These are phyloP conservation scores for Nothoprocta perdicaria DNA, from an alignment of 2,113 vertebrate genomes.

Conservation along the genomic window DNA sequence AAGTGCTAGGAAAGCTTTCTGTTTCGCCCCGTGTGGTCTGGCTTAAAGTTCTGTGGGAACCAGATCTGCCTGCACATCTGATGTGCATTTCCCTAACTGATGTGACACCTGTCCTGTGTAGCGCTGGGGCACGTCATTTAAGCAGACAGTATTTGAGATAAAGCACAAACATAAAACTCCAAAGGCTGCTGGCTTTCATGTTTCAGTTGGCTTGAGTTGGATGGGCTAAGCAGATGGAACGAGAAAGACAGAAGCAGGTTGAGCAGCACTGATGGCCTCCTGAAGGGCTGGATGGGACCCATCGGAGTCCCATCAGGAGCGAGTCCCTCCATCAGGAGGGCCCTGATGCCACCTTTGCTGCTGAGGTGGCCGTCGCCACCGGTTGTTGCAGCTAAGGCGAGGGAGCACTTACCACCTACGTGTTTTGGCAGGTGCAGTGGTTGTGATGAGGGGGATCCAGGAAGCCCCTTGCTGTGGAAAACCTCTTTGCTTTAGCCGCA, in stretches of 20 bases:
- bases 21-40: neutral
- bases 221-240: neutral
- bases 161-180: neutral
- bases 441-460: neutral
- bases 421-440: neutral
- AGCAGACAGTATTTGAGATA: neutral
- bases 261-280: neutral
- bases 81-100: conserved; percentile 26
- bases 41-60: neutral
- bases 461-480: neutral
- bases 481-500: neutral
- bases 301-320: neutral
- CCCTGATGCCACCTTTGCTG: neutral
- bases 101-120: conserved; percentile 29
- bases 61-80: conserved; percentile 18
- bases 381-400: neutral
- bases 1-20: neutral
- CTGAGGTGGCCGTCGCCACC: neutral
- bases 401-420: neutral
- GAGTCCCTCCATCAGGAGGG: neutral
- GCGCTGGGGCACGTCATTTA: neutral
- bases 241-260: neutral
- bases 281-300: neutral
- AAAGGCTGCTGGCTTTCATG: neutral
- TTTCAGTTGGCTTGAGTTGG: neutral